Evolutionary conservation across 2,888 invertebrate species (phyloP).

Genomic region (Cartodere bifasciata): DNA sequence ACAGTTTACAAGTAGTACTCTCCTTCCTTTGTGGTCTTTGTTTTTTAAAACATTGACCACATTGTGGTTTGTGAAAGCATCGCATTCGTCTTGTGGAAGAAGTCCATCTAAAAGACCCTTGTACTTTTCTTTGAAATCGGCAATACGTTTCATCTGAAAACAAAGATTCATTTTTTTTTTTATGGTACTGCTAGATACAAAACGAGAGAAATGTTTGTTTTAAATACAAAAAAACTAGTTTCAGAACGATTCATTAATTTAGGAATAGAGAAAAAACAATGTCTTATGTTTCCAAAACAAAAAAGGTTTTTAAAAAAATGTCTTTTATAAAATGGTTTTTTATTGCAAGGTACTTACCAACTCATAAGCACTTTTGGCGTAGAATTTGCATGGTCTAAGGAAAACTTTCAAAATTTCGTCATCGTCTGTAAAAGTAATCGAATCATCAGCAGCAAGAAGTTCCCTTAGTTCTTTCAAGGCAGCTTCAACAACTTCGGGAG

Average conservation of each 20-base stretch:
- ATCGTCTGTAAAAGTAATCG: conserved; percentile 53
- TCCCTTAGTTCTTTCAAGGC: conserved; percentile 48
- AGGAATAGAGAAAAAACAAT: conserved; percentile 5
- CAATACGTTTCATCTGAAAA: conserved; percentile 60
- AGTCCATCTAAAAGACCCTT: conserved; percentile 50
- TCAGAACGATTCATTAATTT: too few species aligned
- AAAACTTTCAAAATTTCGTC: conserved; percentile 67
- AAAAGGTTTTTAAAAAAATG: conserved; percentile 2
- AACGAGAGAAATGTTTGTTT: too few species aligned
- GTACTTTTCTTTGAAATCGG: conserved; percentile 63
- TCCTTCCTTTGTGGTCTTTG: conserved; percentile 62
- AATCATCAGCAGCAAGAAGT: conserved; percentile 49
- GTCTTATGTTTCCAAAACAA: conserved; percentile 7
- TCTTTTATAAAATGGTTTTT: too few species aligned
- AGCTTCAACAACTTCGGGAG: conserved; percentile 51
- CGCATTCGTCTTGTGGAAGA: conserved; percentile 52
- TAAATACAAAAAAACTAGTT: too few species aligned
- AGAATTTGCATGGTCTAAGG: conserved; percentile 71
- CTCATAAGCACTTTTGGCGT: conserved; percentile 66
- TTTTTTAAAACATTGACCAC: conserved; percentile 66
- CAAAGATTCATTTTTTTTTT: too few species aligned
- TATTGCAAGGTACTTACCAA: conserved; percentile 56
- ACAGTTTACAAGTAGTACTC: conserved; percentile 59
- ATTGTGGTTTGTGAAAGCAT: conserved; percentile 54
- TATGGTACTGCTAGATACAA: too few species aligned